Evolutionary conservation across 2,888 invertebrate genomes (phyloP), one percentile per base, ranked within the genome.

Genomic region (Cephus spinipes): DNA sequence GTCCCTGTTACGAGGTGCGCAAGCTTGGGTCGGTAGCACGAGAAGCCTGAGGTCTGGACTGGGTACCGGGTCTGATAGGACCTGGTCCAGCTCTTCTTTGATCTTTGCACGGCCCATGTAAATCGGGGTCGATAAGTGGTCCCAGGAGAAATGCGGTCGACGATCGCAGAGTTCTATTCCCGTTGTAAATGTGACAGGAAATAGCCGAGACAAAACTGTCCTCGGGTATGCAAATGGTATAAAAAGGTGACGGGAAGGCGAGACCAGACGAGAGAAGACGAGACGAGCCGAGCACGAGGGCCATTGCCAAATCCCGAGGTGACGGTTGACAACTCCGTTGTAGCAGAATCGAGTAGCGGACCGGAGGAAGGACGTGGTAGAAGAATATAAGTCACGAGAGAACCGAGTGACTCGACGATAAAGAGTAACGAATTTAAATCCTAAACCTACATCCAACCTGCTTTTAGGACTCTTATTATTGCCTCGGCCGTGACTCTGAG

Each of bases 181-280:
- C 82, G 87, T 86, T 84, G 88, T 87, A 88, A 88, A 88, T 88
- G 87, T 87, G 86, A 87, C 88, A 88, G 88, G 87, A 89, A 89
- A 89, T 89, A 88, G 86, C 85, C 87, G 87, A 86, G 87, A 89
- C 89, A 73, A 77, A 77, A 34, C 23, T 40, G 71, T 15, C 68
- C 73, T 35, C 73, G 68, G 35, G 55, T 68, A 71, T 76, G 78
- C 75, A 73, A 76, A 78, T 76, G 73, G 33, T 9, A 73, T 40
- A 73, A 35, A 77, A 78, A 81, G 69, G 81, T 40, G 40, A 1
- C 40, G 78, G 78, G 77, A 80, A 80, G 79, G 80, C 76, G 80
- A 79, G 76, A 74, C 79, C 71, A 81, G 82, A 82, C 31, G 69
- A 69, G 32, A 69, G 69, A 32, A 12, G 69, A 69, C 40, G 69